Conservation (phyloP, 2,797 vertebrate species). For the Helicolenus hilgendorfi region DNA sequence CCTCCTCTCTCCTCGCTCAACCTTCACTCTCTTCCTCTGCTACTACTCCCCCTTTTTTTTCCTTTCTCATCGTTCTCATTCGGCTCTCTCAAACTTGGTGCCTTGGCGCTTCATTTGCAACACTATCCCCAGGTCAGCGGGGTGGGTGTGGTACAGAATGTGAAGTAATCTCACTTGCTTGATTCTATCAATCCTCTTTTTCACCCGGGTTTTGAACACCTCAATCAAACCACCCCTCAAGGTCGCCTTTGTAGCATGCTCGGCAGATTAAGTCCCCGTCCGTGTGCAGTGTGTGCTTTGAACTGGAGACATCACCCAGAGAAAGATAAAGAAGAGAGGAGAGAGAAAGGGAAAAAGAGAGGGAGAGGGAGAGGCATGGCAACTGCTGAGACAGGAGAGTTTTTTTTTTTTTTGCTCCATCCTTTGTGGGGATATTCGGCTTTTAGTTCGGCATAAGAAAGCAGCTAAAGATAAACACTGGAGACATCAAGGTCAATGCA, state of each 20-base stretch:
- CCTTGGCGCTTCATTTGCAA: constrained; percentile 83
- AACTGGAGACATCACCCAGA: constrained; percentile 78
- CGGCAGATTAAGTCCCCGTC: constrained; percentile 79
- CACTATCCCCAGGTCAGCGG: constrained; percentile 77
- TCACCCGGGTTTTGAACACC: constrained; percentile 84
- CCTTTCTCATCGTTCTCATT: constrained; percentile 36
- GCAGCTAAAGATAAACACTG: constrained; percentile 12
- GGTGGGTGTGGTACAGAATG: constrained; percentile 79
- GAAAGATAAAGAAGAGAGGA: constrained; percentile 73
- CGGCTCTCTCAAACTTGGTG: constrained; percentile 60
- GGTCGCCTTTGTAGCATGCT: constrained; percentile 85
- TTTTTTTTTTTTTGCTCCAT: constrained; percentile 6
- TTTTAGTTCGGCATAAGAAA: constrained; percentile 42
- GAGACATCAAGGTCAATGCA: constrained; percentile 29
- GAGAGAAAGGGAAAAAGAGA: not conserved
- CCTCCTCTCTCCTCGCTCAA: constrained; percentile 13
- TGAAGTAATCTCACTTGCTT: constrained; percentile 81
- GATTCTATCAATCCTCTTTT: constrained; percentile 85
- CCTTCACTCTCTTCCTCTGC: constrained; percentile 15
- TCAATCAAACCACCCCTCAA: constrained; percentile 88
- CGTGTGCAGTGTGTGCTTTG: constrained; percentile 78
- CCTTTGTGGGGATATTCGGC: constrained; percentile 39
- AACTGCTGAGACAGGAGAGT: constrained; percentile 27
- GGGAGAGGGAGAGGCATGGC: constrained; percentile 19
- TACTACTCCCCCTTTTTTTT: not conserved